phyloP scores from a whole-genome alignment of 2,888 invertebrate genomes.

The Drosophila hawaiiensis region DNA sequence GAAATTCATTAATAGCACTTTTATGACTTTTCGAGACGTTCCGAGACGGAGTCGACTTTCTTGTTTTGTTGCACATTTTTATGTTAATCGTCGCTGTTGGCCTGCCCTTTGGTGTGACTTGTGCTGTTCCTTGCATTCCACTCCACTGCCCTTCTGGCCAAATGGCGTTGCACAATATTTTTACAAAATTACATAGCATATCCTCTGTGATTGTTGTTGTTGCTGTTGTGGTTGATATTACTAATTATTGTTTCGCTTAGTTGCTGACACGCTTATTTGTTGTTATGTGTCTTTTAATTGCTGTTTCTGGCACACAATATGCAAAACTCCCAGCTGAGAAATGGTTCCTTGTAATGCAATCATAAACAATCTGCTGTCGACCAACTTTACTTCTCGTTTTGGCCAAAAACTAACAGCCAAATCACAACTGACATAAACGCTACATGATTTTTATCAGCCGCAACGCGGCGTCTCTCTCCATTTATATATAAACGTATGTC shows the following conservation, averaged over 20 bases:
- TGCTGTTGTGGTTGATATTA: conserved; percentile 52
- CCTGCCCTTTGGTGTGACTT: conserved; percentile 46
- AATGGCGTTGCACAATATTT: conserved; percentile 34
- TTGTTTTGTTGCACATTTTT: conserved; percentile 68
- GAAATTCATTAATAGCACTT: conserved; percentile 80
- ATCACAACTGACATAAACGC: conserved; percentile 39
- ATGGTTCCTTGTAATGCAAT: conserved; percentile 74
- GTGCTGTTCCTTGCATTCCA: conserved; percentile 5
- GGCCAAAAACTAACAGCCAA: conserved; percentile 27
- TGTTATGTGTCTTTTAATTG: conserved; percentile 82
- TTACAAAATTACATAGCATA: conserved; percentile 54
- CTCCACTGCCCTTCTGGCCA: conserved; percentile 6
- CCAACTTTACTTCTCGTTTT: conserved; percentile 13
- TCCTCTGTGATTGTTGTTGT: conserved; percentile 17
- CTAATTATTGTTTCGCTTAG: conserved; percentile 82
- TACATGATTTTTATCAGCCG: conserved; percentile 76
- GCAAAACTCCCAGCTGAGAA: conserved; percentile 63
- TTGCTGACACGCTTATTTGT: conserved; percentile 78
- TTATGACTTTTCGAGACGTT: conserved; percentile 67
- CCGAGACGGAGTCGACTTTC: conserved; percentile 40
- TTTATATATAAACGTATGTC: conserved; percentile 3
- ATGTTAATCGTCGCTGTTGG: conserved; percentile 70
- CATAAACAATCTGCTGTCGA: conserved; percentile 14
- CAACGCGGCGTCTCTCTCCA: conserved; percentile 49
- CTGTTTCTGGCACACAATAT: conserved; percentile 69